Evolutionary conservation across 2,113 vertebrate species (phyloP).

Genomic region (Acanthisitta chloris): DNA sequence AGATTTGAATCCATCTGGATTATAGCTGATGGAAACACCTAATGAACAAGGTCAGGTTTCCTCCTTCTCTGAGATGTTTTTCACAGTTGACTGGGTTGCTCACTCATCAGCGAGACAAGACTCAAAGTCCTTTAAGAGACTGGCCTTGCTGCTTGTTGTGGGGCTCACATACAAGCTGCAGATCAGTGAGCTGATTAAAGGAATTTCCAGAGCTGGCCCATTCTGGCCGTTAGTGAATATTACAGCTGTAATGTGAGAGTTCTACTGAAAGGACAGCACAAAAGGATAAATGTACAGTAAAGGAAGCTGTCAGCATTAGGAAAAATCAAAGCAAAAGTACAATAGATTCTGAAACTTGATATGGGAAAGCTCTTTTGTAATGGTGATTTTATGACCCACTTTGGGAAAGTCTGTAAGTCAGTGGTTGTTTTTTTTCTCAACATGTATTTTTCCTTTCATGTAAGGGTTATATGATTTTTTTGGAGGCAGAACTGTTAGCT

Average conservation of each 20-base stretch:
- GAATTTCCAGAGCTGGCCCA: not conserved
- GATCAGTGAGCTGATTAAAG: not conserved
- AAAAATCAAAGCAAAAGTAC: not conserved
- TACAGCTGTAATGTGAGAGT: not conserved
- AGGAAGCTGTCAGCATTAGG: not conserved
- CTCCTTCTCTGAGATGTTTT: not conserved
- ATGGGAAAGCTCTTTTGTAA: not conserved
- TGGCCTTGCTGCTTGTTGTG: not conserved
- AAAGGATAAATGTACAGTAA: not conserved
- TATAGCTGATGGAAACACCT: not conserved
- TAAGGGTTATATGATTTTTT: not conserved
- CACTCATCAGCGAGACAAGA: not conserved
- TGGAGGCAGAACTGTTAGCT: not conserved
- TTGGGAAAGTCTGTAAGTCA: not conserved
- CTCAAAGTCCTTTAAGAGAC: not conserved
- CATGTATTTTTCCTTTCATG: not conserved
- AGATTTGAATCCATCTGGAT: not conserved
- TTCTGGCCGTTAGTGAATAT: not conserved
- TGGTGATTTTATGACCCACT: not conserved
- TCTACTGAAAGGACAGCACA: not conserved
- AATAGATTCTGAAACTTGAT: not conserved
- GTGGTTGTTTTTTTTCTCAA: not conserved
- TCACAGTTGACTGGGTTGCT: not conserved
- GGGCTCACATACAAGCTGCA: not conserved
- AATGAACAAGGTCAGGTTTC: not conserved